A percentile compares a stretch with the other conserved stretches of the same genome.
Conservation (phyloP, 1,140 invertebrate genomes). For the Paraescarpia echinospica region DNA sequence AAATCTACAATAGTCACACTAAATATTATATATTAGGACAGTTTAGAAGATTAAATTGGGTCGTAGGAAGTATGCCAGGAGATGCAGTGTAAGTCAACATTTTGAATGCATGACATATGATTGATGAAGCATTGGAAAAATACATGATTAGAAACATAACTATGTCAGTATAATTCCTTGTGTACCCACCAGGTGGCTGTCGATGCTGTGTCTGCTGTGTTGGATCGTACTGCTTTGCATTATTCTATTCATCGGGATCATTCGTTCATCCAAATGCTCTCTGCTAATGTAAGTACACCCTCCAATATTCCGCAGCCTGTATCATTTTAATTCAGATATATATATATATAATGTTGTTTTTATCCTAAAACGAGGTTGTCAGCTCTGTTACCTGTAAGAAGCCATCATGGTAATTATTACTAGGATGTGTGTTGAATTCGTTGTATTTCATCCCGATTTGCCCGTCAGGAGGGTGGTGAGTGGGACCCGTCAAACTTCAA, state of each 20-base stretch:
- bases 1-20: too few relatives aligned
- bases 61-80: too few relatives aligned
- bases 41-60: too few relatives aligned
- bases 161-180: not conserved
- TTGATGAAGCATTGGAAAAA: not conserved
- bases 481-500: too few relatives aligned
- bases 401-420: too few relatives aligned
- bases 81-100: too few relatives aligned
- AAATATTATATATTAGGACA: too few relatives aligned
- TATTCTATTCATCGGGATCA: constrained; percentile 78
- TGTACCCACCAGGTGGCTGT: constrained; percentile 67
- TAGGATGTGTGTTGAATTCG: too few relatives aligned
- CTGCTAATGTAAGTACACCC: constrained; percentile 71
- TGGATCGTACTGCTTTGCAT: constrained; percentile 78
- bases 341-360: not conserved
- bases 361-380: not conserved
- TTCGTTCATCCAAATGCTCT: constrained; percentile 78
- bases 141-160: not conserved
- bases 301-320: not conserved
- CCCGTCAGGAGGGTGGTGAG: too few relatives aligned
- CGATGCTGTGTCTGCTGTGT: constrained; percentile 76
- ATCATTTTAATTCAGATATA: not conserved
- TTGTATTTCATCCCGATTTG: too few relatives aligned
- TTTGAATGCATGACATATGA: not conserved
- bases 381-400: too few relatives aligned